These are phyloP conservation scores for Gavia stellata DNA, from an alignment of 2,113 vertebrate genomes.

Conservation along the genomic window DNA sequence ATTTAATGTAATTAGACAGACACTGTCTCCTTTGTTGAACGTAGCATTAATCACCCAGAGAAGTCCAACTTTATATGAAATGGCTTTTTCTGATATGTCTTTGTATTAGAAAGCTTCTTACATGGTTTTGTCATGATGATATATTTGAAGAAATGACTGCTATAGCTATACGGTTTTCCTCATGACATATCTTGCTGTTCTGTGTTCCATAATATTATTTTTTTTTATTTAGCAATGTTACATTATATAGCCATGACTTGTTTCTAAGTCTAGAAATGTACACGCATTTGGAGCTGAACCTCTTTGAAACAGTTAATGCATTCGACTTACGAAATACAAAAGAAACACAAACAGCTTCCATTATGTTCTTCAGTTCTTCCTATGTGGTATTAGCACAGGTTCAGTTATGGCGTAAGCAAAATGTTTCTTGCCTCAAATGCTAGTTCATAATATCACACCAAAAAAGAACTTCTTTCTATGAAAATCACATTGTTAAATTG, in stretches of 20 bases:
- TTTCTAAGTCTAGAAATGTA: neutral
- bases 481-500: constrained; percentile 42
- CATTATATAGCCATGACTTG: neutral
- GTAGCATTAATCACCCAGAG: constrained; percentile 70
- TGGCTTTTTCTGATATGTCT: constrained; percentile 59
- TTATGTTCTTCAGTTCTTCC: neutral
- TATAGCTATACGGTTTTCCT: neutral
- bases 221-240: neutral
- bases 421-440: neutral
- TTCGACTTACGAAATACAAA: neutral
- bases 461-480: constrained; percentile 1
- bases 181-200: neutral
- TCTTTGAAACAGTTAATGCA: neutral
- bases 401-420: neutral
- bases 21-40: constrained; percentile 70
- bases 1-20: constrained; percentile 73
- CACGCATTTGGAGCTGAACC: neutral
- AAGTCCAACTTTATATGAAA: constrained; percentile 65
- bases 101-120: constrained; percentile 50
- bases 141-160: constrained; percentile 20
- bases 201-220: neutral
- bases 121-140: constrained; percentile 32
- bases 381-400: neutral
- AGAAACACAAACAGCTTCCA: neutral
- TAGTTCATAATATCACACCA: neutral